Base-by-base conservation (phyloP, 2,888 invertebrate genomes). In the Erebia ligea region DNA sequence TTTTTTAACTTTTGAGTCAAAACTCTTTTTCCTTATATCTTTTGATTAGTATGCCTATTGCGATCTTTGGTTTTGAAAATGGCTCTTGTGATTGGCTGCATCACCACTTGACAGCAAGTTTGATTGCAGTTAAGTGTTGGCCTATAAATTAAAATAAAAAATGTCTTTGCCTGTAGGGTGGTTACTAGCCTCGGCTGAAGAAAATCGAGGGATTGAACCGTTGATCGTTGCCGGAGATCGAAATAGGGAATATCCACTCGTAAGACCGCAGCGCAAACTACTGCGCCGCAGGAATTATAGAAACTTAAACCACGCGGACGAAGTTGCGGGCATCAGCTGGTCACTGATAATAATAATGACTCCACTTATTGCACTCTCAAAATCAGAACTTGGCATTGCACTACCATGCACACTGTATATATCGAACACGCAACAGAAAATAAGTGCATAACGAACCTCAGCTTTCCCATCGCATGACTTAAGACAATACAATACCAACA, bases 401-500 rank as follows among this genome's bases (percentile, higher is more conserved):
- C 10, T 42, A 56, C 63, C 63, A n/a, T 40, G 25, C 56, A 63
- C 57, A 9, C 42, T 45, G 69, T 34, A 58, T 59, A 58, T 59
- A 64, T 50, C 42, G 25, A 59, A 75, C 70, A 73, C 72, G 68
- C 65, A 75, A 73, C 67, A 71, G n/a, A 71, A 71, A 64, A 73
- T 66, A 68, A 70, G 67, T 52, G 67, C 61, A 68, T 21, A 58
- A 72, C 67, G 59, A 67, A 67, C 34, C 58, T n/a, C 34, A 71
- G 69, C 68, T 71, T 73, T 75, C 71, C 70, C 75, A 76, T 77
- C 76, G 77, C 75, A 77, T 75, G 76, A 74, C 77, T 78, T 72
- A 72, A 79, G 73, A 77, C 78, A 78, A 76, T 77, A 75, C 75
- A 69, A 71, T 68, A 70, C 69, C 71, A 65, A 67, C 67, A 67